These are phyloP conservation scores for Labeo catla DNA, from an alignment of 2,113 vertebrate species.

Conservation along the genomic window DNA sequence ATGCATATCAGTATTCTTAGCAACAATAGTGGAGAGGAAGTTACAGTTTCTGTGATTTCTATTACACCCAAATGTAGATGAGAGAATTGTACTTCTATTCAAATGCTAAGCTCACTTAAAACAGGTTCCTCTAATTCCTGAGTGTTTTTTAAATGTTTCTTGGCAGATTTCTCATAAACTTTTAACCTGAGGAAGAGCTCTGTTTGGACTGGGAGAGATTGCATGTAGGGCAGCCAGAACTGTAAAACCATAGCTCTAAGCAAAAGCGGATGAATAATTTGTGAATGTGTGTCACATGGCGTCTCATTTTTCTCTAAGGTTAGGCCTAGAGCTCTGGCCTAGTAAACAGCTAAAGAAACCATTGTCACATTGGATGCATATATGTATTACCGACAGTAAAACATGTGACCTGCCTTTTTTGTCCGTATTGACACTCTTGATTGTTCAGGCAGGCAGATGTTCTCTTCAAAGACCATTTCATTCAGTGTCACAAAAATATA, in stretches of 20 bases:
- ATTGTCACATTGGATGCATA: neutral
- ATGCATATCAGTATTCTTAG: neutral
- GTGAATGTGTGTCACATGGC: constrained; percentile 47
- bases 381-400: neutral
- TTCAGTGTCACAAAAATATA: neutral
- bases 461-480: neutral
- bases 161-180: neutral
- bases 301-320: constrained; percentile 27
- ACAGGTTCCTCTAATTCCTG: constrained; percentile 17
- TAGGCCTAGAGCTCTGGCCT: constrained; percentile 20
- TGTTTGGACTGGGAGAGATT: constrained; percentile 11
- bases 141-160: neutral
- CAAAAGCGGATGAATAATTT: constrained; percentile 54
- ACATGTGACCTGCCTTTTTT: neutral
- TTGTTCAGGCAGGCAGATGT: neutral
- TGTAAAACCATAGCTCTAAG: constrained; percentile 30
- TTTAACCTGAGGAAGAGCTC: constrained; percentile 23
- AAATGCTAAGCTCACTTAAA: neutral
- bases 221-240: constrained; percentile 42
- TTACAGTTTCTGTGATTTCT: neutral
- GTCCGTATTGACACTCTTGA: neutral
- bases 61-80: neutral
- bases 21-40: constrained; percentile 19
- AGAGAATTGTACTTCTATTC: neutral
- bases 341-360: constrained; percentile 16